Base-by-base conservation (phyloP, 2,888 invertebrate species). In the Galerucella calmariensis region DNA sequence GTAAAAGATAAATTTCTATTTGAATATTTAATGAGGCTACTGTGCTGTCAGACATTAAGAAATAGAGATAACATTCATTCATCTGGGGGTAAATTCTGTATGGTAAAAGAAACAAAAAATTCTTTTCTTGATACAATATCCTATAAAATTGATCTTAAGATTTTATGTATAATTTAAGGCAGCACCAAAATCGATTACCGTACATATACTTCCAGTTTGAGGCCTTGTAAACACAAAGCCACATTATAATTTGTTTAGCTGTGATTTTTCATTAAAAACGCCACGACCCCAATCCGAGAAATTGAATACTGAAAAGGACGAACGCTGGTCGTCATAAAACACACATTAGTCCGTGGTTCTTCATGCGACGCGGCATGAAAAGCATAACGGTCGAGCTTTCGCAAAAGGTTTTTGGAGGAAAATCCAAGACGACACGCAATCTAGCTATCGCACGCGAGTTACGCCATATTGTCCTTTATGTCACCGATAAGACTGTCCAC, bases 401-500 rank as follows among this genome's bases (percentile, higher is more conserved):
- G 79, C 77, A 75, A 75, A 79, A 80, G 77, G 80, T 81, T 79
- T 78, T 81, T 63, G 67, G 77, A 80, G 76, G 81, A 79, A 80
- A 81, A 76, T 74, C 80, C 77, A 81, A 80, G 81, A 82, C 79
- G 81, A 85, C 88, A 88, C 87, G 87, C 88, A 85, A 88, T 88
- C 85, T 86, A 83, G 85, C 85, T 86, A 87, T 87, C 87, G 86
- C 87, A 88, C 87, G 87, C 87, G 82, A 87, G 85, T 84, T 83
- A 85, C 85, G 85, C 86, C 84, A 87, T 86, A 85, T 86, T 87
- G 86, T 86, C 86, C 85, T 86, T 85, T 86, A 84, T 85, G 85
- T 85, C 85, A 84, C 85, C 86, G 87, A 87, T 87, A 87, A 87
- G 86, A 87, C 86, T 86, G 86, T 87, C 86, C 86, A 82, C 84